phyloP scores from a whole-genome alignment of 2,888 invertebrate genomes.

The Pseudoips prasinana region DNA sequence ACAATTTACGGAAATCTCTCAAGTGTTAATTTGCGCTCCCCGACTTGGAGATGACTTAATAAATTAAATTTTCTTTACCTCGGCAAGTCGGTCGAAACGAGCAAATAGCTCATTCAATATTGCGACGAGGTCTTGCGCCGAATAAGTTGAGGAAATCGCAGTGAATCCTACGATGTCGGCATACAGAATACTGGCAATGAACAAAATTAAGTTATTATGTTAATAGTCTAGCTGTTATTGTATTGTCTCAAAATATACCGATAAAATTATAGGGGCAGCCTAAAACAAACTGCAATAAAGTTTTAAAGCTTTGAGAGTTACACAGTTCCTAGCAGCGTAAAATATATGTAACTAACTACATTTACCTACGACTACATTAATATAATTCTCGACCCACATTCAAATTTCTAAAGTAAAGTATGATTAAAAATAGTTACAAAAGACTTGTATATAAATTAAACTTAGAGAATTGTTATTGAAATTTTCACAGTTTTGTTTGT shows the following conservation, averaged over 20 bases:
- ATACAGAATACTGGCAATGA: constrained; percentile 92
- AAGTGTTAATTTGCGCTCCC: constrained; percentile 14
- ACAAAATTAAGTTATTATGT: constrained; percentile 22
- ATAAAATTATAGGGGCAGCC: no score
- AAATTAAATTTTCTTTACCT: constrained; percentile 74
- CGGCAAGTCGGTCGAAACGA: constrained; percentile 94
- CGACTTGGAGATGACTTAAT: constrained; percentile 15
- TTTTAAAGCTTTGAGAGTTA: no score
- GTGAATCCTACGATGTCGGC: constrained; percentile 99
- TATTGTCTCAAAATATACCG: constrained; percentile 9
- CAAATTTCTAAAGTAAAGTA: no score
- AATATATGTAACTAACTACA: no score
- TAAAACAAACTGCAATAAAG: no score
- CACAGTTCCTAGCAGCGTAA: no score
- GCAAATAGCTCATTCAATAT: constrained; percentile 98
- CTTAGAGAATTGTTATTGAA: no score
- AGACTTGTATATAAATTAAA: no score
- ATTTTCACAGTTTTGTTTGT: no score
- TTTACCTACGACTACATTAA: no score
- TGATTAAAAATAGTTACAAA: no score
- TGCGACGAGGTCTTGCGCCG: constrained; percentile 97
- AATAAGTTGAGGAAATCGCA: constrained; percentile 96
- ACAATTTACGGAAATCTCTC: constrained; percentile 16
- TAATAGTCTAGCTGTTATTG: constrained; percentile 4
- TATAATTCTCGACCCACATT: no score